Percentiles rank a stretch among this genome's conserved stretches.
These are phyloP conservation scores for Pseudorhombus dupliciocellatus DNA, from an alignment of 2,113 vertebrate genomes.

Conservation along the genomic window DNA sequence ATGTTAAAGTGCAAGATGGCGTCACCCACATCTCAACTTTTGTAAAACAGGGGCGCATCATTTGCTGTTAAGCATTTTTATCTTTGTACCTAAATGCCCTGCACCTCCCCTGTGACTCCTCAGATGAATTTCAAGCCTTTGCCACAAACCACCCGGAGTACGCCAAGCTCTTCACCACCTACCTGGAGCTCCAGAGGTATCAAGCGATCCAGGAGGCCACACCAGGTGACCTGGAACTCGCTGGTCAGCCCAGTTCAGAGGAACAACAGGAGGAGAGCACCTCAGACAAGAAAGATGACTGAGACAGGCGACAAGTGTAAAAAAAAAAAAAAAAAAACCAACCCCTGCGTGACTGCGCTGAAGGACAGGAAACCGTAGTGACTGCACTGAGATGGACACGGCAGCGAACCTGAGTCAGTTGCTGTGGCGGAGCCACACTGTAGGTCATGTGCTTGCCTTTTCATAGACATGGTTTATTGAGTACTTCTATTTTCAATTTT, in stretches of 20 bases:
- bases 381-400: conserved; percentile 16
- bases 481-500: conserved; percentile 43
- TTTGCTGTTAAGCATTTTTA: background rate
- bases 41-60: background rate
- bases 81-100: background rate
- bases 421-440: conserved; percentile 23
- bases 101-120: background rate
- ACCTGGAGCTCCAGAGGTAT: conserved; percentile 93
- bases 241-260: conserved; percentile 72
- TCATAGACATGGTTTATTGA: conserved; percentile 34
- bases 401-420: conserved; percentile 16
- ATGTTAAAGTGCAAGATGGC: background rate
- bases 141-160: conserved; percentile 91
- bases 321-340: background rate
- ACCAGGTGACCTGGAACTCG: conserved; percentile 42
- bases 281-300: conserved; percentile 98
- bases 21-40: background rate
- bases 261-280: conserved; percentile 77
- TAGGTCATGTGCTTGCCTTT: conserved; percentile 46
- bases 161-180: conserved; percentile 94
- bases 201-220: conserved; percentile 81
- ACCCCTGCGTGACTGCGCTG: conserved; percentile 1
- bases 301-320: conserved; percentile 49
- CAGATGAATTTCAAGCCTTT: conserved; percentile 92
- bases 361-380: background rate